Evolutionary conservation across 2,888 invertebrate genomes (phyloP).

Genomic region (Luperina nickerlii): DNA sequence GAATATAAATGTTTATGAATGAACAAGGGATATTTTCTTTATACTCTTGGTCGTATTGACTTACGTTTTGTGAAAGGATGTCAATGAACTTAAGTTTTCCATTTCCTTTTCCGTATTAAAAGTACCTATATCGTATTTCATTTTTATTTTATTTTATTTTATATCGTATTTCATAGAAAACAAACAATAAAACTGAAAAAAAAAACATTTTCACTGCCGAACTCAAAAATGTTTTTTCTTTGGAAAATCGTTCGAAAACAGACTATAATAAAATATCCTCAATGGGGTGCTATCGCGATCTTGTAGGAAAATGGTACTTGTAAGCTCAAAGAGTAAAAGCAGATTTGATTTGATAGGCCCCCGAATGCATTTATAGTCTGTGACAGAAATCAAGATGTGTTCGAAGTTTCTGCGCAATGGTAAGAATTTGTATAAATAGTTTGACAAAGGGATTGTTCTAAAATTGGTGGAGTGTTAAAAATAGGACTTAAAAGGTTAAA

Average conservation of each 20-base stretch:
- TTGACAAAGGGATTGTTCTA: not conserved
- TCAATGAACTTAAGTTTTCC: not conserved
- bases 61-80: not conserved
- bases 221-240: not conserved
- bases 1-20: conserved; percentile 11
- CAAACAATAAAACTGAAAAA: not conserved
- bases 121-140: not conserved
- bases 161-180: not conserved
- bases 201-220: not conserved
- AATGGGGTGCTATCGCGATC: not conserved
- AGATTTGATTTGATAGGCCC: not conserved
- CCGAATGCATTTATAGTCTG: conserved; percentile 17
- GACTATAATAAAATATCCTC: not conserved
- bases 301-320: not conserved
- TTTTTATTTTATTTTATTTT: too few relatives aligned
- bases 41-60: not conserved
- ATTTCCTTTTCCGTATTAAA: not conserved
- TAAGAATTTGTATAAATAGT: not conserved
- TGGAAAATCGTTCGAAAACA: not conserved
- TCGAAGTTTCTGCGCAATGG: not conserved
- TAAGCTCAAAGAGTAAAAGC: not conserved
- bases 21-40: not conserved
- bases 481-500: too few relatives aligned
- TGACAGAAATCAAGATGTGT: conserved; percentile 3
- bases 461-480: too few relatives aligned